A percentile compares a stretch with the other conserved stretches of the same genome.
These are phyloP conservation scores for Sarcoramphus papa DNA, from an alignment of 2,797 vertebrate species.

Conservation along the genomic window DNA sequence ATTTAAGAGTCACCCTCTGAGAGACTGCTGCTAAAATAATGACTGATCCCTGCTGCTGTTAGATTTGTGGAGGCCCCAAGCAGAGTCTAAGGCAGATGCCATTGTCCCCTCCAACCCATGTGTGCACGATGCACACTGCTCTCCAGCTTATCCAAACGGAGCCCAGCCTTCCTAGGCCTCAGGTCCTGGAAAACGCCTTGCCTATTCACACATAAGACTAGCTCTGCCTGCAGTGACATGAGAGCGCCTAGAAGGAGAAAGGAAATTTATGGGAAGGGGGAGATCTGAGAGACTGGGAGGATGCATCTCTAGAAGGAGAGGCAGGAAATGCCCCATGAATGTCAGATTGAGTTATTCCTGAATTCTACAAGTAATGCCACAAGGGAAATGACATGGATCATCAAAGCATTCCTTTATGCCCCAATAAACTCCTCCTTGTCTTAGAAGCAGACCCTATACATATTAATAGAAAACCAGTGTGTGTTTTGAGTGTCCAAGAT, in stretches of 20 bases:
- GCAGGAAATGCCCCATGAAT: slow-evolving; percentile 50
- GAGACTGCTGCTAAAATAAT: background rate
- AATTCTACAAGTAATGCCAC: slow-evolving; percentile 32
- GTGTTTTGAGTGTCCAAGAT: background rate
- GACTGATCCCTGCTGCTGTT: background rate
- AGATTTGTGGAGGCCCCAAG: background rate
- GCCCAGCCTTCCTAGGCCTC: background rate
- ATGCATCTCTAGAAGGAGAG: background rate
- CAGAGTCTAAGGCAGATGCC: background rate
- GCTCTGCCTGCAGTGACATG: background rate
- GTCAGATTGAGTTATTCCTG: slow-evolving; percentile 52
- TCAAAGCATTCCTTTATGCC: slow-evolving; percentile 40
- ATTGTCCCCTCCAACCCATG: background rate
- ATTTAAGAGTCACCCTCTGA: background rate
- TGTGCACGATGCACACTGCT: background rate
- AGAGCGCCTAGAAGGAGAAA: background rate
- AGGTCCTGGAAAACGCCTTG: background rate
- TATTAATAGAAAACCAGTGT: background rate
- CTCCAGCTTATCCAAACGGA: background rate
- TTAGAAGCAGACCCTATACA: background rate
- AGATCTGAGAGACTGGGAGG: background rate
- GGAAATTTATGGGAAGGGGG: background rate
- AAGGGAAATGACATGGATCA: slow-evolving; percentile 16
- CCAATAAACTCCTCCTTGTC: slow-evolving; percentile 9
- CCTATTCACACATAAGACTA: background rate